Evolutionary conservation across 2,888 invertebrate species (phyloP), one percentile per base, ranked within the genome.

Genomic region (Nephrotoma appendiculata): DNA sequence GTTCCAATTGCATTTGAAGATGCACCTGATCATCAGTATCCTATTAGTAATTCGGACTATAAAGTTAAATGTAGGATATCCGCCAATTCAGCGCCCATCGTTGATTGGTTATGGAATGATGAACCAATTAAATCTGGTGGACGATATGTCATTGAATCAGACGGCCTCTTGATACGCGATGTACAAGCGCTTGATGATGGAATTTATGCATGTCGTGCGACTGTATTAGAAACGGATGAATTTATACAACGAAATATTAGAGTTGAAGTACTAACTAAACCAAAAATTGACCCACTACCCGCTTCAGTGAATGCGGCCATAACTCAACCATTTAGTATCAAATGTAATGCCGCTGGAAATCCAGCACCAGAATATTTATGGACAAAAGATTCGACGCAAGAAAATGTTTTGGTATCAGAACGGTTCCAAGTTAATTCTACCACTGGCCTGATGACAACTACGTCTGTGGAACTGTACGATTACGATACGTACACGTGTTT

Each of bases 1-100:
- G 97, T 96, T 90, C 95, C 96, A 71, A 97, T 98, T 87, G 96
- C 95, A 88, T 97, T 96, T 95, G 95, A 94, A 11, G 95, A 98
- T 91, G 97, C 97, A 0, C 97, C 97, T 52, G 94, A 93, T 89
- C 95, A 95, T 89, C 98, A 98, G 91, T 96, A 94, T 89, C 96
- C 97, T 0, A 95, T 95, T 41, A 93, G 96, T 87, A 95, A 96
- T 44, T 93, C 94, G 88, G 95, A 96, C 89, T 96, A 94, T 90
- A 94, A 94, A 90, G 94, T 98, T 19, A 95, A 94, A 92, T 98
- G 98, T 90, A 94, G 95, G 91, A 98, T 98, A 0, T 94, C 94
- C 87, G 97, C 98, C 0, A 95, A 95, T 90, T 98, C 98, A 11
- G 93, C 96, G 45, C 97, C 98, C 0, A 93, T 94, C 12, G 95